Evolutionary conservation across 2,113 vertebrate genomes (phyloP).

Genomic region (Anhinga rufa): DNA sequence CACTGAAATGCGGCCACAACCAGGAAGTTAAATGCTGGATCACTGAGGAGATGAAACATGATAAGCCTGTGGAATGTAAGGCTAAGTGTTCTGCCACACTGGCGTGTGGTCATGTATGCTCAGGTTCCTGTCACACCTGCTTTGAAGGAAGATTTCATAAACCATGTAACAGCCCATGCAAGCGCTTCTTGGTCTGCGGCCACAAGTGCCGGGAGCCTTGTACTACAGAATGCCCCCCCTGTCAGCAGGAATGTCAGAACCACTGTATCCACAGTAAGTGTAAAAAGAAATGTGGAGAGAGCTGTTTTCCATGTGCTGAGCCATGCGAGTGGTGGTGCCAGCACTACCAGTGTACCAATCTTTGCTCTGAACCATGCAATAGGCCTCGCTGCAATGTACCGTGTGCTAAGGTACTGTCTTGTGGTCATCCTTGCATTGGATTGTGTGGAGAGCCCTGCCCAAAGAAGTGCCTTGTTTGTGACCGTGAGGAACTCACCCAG

Average conservation of each 20-base stretch:
- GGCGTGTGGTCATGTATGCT: constrained; percentile 84
- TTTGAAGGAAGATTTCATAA: constrained; percentile 82
- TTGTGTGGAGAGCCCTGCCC: constrained; percentile 92
- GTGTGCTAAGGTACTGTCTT: constrained; percentile 75
- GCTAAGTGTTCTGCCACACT: constrained; percentile 68
- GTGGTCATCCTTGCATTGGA: constrained; percentile 86
- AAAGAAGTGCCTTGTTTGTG: constrained; percentile 82
- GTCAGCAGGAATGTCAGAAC: constrained; percentile 79
- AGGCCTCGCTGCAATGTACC: constrained; percentile 81
- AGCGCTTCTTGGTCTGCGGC: constrained; percentile 82
- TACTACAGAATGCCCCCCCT: constrained; percentile 80
- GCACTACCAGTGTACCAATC: constrained; percentile 83
- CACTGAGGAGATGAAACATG: neutral
- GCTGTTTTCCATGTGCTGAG: constrained; percentile 82
- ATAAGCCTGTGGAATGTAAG: constrained; percentile 61
- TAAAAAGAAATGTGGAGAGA: constrained; percentile 79
- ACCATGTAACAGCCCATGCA: constrained; percentile 72
- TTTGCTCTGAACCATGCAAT: constrained; percentile 88
- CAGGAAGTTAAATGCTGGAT: constrained; percentile 73
- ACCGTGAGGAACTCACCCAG: constrained; percentile 81
- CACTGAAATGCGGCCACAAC: constrained; percentile 80
- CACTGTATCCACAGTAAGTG: constrained; percentile 87
- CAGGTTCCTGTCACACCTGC: constrained; percentile 82
- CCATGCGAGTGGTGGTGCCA: constrained; percentile 85
- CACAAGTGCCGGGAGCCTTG: constrained; percentile 86